Base-by-base conservation (phyloP, 1,140 invertebrate genomes). In the Globodera ellingtonae region DNA sequence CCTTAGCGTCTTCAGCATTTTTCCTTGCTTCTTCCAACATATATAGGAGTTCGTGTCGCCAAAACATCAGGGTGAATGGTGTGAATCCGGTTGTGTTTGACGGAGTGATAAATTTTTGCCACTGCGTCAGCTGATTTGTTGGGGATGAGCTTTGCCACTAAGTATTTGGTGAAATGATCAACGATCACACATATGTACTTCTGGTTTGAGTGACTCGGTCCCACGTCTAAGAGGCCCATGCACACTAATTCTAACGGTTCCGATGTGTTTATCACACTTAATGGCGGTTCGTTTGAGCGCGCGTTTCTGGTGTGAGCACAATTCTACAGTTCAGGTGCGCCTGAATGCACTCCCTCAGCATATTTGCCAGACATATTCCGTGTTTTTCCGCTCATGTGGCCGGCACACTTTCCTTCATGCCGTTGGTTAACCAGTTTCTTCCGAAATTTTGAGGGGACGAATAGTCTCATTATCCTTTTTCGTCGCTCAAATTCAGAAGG, bases 391-490 rank as follows among this genome's bases (percentile, higher is more conserved):
- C 35, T 1, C 47, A 74, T 46, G 44, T 77, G 75, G 21, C 75
- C 75, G 18, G 62, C 75, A 79, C 75, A 77, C 24, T 47, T 18
- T 18, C 75, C 75, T 15, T 44, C 46, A 1, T 77, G 75, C n/a
- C 75, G 21, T 6, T 77, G 47, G 4, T 21, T 52, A 0, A 77
- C 70, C n/a, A 77, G 18, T 44, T 70, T 47, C 21, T 44, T 13
- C 15, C 75, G 73, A 35, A 70, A 73, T 24, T 70, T 24, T 66
- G 10, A 13, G 5, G 75, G 75, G 8, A 77, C 75, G 59, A n/a
- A 77, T 24, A 77, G 62, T 10, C n/a, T 9, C 3, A 77, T 10
- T 44, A 35, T 24, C 75, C 75, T 3, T 46, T 47, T 70, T 35
- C 46, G 3, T 77, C 35, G n/a, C 75, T 24, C 0, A 56, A 24